Base-by-base conservation (phyloP, 2,888 invertebrate genomes). In the Cantharis rustica region DNA sequence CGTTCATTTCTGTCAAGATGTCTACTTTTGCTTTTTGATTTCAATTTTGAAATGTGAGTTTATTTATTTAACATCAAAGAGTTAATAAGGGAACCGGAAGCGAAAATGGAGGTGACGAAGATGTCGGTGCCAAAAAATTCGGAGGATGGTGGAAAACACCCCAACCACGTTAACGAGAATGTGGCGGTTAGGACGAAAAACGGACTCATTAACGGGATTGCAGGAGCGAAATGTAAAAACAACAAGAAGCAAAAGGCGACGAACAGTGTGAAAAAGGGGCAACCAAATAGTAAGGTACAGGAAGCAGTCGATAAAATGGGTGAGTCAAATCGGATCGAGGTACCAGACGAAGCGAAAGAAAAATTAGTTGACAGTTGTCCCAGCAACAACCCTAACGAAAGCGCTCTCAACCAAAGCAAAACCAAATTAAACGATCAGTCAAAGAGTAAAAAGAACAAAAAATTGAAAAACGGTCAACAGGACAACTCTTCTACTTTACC, bases 201-300 rank as follows among this genome's bases (percentile, higher is more conserved):
- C 75, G 85, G 85, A 63, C 73, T 84, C 69, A 75, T 84, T 11
- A 85, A 85, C 73, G 85, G 85, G 10, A 75, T 82, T 63, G 69
- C 79, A 17, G 77, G 72, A 16, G 71, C 72, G 10, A 77, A 79
- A 61, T 70, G 66, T 61, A 78, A 75, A 72, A 27, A 76, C 61
- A 76, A 68, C 71, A 78, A 81, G 61, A 77, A 80, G 72, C 72
- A 80, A 62, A 76, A 66, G 47, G 75, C 74, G 77, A 26, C 64
- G 68, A 23, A 23, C n/a, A 23, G 23, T 26, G 23, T 70, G 20
- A 75, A 71, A n/a, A 27, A 31, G 9, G 27, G 69, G 61, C 72
- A 72, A 16, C 17, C 17, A 61, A 72, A 64, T 16, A 27, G 69
- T 61, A 72, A 66, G 10, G 31, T 23, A 26, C 9, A 26, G 26